Base-by-base conservation (phyloP, 2,888 invertebrate species). In the Eristalis intricaria region DNA sequence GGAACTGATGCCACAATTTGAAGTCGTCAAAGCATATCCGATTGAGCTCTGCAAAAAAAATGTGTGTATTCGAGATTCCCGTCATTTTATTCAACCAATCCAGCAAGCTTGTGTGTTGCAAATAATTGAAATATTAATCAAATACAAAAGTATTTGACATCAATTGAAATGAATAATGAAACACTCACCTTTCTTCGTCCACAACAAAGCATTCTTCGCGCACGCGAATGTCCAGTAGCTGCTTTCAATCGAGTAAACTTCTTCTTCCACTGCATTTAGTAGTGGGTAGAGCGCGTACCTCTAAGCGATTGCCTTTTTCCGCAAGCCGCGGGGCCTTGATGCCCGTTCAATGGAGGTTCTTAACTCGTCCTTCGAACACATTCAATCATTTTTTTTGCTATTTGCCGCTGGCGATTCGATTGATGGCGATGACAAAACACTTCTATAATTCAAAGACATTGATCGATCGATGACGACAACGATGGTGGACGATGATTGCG, bases 181-280 rank as follows among this genome's bases (percentile, higher is more conserved):
- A 11, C 11, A 90, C 94, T 95, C 94, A 97, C 97, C 97, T 97
- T 97, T 95, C 97, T 97, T 94, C 97, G 96, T 95, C 97, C 97
- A 96, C 97, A 97, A 96, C 97, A 97, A 95, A 97, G 97, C 97
- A 97, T 97, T 95, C 96, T 96, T 94, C 95, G 94, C 94, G 94
- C 94, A 95, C 96, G 96, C 95, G 96, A 96, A 95, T 96, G 95
- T 94, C 94, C 94, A 94, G 95, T 95, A 94, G 95, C 95, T 95
- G 95, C 95, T 94, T 95, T 95, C 94, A 95, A 95, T 95, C 96
- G 96, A 94, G 96, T 95, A 94, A 96, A 95, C 95, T 96, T 96
- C 94, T 96, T 95, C 94, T 96, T 95, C 96, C 96, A 96, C 96
- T 96, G 96, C 96, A 96, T 96, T 93, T 92, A 92, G 92, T 92